Conservation (phyloP, 2,888 invertebrate genomes). For the Malthinus seriepunctatus region DNA sequence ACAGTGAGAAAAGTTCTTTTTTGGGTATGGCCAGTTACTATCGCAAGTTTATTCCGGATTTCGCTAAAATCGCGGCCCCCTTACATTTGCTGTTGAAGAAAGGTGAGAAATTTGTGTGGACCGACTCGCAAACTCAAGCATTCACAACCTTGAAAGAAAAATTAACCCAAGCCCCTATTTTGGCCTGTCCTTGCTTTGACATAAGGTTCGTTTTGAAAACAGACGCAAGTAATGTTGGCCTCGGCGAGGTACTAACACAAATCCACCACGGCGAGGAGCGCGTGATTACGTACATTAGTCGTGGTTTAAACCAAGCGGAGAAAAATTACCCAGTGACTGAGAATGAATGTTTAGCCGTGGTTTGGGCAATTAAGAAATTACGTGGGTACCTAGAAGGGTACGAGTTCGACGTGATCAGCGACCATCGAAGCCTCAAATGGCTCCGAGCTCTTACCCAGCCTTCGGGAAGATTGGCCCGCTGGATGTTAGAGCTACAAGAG, state of each 20-base stretch:
- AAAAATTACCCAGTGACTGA: constrained; percentile 13
- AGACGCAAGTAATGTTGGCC: neutral
- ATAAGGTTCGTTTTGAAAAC: neutral
- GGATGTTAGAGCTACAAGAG: constrained; percentile 16
- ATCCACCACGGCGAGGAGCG: neutral
- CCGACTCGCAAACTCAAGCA: neutral
- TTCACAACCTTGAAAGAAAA: neutral
- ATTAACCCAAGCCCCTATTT: neutral
- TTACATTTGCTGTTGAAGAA: neutral
- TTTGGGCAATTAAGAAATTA: constrained; percentile 37
- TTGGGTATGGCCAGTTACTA: constrained; percentile 33
- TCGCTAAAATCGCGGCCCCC: neutral
- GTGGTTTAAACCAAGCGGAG: neutral
- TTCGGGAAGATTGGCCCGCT: constrained; percentile 22
- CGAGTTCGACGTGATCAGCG: constrained; percentile 34
- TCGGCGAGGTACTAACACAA: neutral
- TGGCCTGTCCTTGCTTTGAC: neutral
- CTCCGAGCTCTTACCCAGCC: constrained; percentile 8
- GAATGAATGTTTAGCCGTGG: constrained; percentile 37
- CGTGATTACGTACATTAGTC: neutral
- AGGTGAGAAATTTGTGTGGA: neutral
- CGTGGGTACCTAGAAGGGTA: constrained; percentile 34
- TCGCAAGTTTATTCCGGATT: neutral
- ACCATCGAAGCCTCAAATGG: constrained; percentile 35
- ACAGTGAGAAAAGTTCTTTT: constrained; percentile 22